phyloP scores from a whole-genome alignment of 2,113 vertebrate species.

The Sporophila hypoxantha region DNA sequence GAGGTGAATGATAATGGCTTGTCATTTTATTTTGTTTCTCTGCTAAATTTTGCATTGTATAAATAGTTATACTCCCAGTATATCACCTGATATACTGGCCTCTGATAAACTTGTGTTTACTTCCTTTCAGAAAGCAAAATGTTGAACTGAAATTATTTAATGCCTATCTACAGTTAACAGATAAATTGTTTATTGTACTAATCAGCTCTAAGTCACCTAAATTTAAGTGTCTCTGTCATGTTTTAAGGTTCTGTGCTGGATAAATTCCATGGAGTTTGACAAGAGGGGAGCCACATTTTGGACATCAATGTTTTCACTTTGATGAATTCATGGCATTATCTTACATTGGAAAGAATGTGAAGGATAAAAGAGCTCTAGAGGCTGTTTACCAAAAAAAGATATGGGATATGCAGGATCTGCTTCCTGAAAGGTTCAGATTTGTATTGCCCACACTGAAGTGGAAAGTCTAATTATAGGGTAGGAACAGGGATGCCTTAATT shows the following conservation, averaged over 20 bases:
- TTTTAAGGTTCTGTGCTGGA: neutral
- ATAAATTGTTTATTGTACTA: neutral
- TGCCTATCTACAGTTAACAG: neutral
- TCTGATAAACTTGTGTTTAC: neutral
- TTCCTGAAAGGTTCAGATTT: neutral
- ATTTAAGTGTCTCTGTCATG: neutral
- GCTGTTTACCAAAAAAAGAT: neutral
- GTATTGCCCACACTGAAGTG: neutral
- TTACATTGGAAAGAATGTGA: neutral
- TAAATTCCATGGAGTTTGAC: neutral
- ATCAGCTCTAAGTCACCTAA: neutral
- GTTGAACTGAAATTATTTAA: neutral
- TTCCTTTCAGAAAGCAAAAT: neutral
- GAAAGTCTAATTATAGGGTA: neutral
- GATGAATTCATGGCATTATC: neutral
- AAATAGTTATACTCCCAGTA: neutral
- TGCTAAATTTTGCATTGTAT: neutral
- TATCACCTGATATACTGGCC: neutral
- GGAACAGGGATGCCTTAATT: neutral
- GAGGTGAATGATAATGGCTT: neutral
- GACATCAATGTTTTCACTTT: neutral
- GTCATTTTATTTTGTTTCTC: neutral
- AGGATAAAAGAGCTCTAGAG: neutral
- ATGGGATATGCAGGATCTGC: accelerated
- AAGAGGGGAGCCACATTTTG: neutral